Evolutionary conservation across 2,113 vertebrate species (phyloP).

Genomic region (Microcebus lehilahytsara): DNA sequence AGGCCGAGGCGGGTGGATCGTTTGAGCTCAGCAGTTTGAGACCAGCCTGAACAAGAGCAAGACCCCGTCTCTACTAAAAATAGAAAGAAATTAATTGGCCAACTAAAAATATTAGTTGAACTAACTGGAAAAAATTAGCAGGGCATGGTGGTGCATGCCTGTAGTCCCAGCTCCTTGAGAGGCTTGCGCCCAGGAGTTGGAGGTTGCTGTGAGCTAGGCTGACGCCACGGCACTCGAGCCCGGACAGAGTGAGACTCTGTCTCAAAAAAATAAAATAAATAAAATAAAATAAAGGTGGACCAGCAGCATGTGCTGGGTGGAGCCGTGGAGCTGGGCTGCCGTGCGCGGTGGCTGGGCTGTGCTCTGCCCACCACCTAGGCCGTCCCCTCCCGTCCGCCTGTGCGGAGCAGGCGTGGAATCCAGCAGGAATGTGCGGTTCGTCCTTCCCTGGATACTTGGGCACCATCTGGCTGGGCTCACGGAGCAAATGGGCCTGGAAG

Average conservation of each 20-base stretch:
- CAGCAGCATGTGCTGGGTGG: fast-evolving
- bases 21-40: too few relatives aligned
- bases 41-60: too few relatives aligned
- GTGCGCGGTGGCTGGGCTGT: not conserved
- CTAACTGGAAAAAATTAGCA: too few relatives aligned
- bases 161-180: too few relatives aligned
- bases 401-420: not conserved
- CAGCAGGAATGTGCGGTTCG: not conserved
- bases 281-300: not conserved
- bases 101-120: too few relatives aligned
- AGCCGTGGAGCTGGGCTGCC: not conserved
- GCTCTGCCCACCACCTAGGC: not conserved
- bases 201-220: not conserved
- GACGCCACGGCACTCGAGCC: not conserved
- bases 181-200: not conserved
- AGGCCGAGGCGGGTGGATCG: too few relatives aligned
- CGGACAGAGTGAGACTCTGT: not conserved
- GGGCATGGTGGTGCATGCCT: too few relatives aligned
- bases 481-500: not conserved
- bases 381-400: fast-evolving
- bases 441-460: not conserved
- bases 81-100: too few relatives aligned
- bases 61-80: too few relatives aligned
- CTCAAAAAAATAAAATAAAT: not conserved
- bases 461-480: not conserved